These are phyloP conservation scores for Scomber japonicus DNA, from an alignment of 2,113 vertebrate species.

Conservation along the genomic window DNA sequence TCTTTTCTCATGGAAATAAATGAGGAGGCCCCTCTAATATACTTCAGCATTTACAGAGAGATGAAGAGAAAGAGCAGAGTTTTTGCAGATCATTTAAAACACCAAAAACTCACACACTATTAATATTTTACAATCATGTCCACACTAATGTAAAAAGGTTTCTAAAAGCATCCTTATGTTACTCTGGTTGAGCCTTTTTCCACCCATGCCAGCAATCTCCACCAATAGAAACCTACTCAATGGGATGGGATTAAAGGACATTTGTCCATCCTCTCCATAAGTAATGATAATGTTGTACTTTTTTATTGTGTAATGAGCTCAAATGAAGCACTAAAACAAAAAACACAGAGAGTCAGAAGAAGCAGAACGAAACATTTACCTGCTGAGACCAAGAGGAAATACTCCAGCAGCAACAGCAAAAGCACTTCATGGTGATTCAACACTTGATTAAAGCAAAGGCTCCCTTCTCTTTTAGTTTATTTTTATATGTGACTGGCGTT, in stretches of 20 bases:
- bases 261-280: not conserved
- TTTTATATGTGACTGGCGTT: too few relatives aligned
- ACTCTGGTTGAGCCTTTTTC: not conserved
- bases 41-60: slow-evolving; percentile 34
- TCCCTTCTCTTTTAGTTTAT: too few relatives aligned
- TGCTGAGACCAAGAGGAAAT: too few relatives aligned
- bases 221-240: not conserved
- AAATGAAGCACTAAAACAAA: too few relatives aligned
- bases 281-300: too few relatives aligned
- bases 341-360: too few relatives aligned
- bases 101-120: not conserved
- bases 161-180: not conserved
- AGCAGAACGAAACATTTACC: too few relatives aligned
- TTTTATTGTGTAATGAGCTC: too few relatives aligned
- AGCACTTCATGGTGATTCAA: not conserved
- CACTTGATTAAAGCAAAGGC: too few relatives aligned
- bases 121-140: not conserved
- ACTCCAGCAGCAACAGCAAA: too few relatives aligned
- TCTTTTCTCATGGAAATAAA: slow-evolving; percentile 86
- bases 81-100: slow-evolving; percentile 10
- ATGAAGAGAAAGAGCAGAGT: slow-evolving; percentile 13
- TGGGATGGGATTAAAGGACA: not conserved
- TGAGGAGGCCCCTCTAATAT: slow-evolving; percentile 60
- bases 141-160: not conserved
- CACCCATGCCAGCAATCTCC: not conserved